Evolutionary conservation across 2,113 vertebrate species (phyloP).

Genomic region (Clupea harengus): DNA sequence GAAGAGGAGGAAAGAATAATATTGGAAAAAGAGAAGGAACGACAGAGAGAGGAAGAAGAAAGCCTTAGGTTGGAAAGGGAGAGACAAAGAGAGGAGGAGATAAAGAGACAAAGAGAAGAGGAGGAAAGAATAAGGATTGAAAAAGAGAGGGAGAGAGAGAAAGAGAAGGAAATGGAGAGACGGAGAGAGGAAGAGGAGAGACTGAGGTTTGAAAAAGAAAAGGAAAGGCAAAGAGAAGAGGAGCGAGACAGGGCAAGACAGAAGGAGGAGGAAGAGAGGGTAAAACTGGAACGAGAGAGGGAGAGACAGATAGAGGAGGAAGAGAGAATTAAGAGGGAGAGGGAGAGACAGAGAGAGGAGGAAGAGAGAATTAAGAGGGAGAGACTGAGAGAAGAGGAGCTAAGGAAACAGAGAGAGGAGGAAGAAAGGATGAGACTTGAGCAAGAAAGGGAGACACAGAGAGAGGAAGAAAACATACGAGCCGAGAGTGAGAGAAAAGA

Average conservation of each 20-base stretch:
- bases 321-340: not conserved
- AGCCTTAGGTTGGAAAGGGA: not conserved
- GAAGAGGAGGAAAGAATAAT: not conserved
- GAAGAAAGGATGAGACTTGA: not conserved
- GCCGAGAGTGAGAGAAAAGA: not conserved
- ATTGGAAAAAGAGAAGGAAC: not conserved
- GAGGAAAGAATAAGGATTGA: conserved; percentile 11
- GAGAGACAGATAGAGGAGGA: conserved; percentile 19
- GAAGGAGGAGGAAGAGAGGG: conserved; percentile 35
- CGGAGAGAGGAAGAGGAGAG: conserved; percentile 5
- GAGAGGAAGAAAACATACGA: not conserved
- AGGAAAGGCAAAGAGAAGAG: not conserved
- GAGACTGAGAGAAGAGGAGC: not conserved
- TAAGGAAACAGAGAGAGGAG: not conserved
- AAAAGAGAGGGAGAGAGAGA: not conserved
- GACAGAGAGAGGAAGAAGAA: not conserved
- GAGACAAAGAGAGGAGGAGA: conserved; percentile 20
- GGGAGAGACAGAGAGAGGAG: not conserved
- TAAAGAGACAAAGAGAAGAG: not conserved
- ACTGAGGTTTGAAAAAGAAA: conserved; percentile 5
- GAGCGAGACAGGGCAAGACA: not conserved
- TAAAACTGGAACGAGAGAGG: conserved; percentile 21
- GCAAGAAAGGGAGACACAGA: not conserved
- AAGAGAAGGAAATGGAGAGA: conserved; percentile 12
- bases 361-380: not conserved